A percentile compares a stretch with the other conserved stretches of the same genome.
Conservation (phyloP, 1,140 invertebrate species). For the Apis laboriosa region DNA sequence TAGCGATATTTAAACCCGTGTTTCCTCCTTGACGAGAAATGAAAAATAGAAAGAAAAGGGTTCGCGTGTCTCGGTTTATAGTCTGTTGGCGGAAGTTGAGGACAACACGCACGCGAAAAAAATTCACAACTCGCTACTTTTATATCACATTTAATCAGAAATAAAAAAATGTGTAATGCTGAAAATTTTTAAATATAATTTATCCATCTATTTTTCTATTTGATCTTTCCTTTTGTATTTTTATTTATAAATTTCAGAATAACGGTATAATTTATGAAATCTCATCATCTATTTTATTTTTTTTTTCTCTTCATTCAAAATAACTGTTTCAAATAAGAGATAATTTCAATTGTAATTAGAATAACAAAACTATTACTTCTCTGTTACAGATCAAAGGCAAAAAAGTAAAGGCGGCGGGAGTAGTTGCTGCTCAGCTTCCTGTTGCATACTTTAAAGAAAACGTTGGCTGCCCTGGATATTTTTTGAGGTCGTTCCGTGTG, state of each 20-base stretch:
- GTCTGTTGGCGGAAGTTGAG: conserved; percentile 13
- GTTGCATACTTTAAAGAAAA: conserved; percentile 92
- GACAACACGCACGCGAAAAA: conserved; percentile 14
- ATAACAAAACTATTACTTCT: conserved; percentile 43
- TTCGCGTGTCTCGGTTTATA: not conserved
- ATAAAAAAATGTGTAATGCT: not conserved
- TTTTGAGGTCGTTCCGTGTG: conserved; percentile 65
- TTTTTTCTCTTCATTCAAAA: not conserved
- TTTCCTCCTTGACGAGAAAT: not conserved
- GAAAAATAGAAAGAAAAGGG: not conserved
- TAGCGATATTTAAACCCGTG: conserved; percentile 3
- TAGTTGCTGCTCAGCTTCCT: conserved; percentile 95
- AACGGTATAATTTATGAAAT: not conserved
- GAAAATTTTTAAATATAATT: not conserved
- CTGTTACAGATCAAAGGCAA: conserved; percentile 94
- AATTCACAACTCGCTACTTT: conserved; percentile 7
- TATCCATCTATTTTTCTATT: not conserved
- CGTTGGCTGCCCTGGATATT: conserved; percentile 72
- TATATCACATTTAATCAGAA: conserved; percentile 11
- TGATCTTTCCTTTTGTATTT: not conserved
- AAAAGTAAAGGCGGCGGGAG: conserved; percentile 96
- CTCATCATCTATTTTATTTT: not conserved
- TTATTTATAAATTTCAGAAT: too few relatives aligned
- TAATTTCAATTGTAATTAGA: too few relatives aligned
- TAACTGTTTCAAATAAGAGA: too few relatives aligned